Evolutionary conservation across 92 coral and sea anemone species (phyloP).

Genomic region (Zoanthus sansibaricus): DNA sequence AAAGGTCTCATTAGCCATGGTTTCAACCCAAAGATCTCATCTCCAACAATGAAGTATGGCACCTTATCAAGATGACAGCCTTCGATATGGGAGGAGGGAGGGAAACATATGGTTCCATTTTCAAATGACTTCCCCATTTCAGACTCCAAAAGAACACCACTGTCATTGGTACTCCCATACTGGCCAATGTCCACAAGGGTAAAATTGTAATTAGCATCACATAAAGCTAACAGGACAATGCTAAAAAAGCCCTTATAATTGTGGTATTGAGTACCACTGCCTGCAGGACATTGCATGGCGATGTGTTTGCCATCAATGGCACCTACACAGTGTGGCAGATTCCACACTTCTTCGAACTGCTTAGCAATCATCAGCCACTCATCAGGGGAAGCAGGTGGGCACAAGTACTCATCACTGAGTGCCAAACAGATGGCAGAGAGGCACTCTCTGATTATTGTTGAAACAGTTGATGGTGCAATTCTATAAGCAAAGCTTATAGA

Average conservation of each 20-base stretch:
- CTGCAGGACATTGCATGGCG: background rate
- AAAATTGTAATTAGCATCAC: slow-evolving; percentile 2
- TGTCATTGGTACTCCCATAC: slow-evolving; percentile 5
- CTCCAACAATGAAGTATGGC: no score
- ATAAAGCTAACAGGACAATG: background rate
- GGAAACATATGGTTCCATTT: slow-evolving; percentile 4
- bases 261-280: slow-evolving; percentile 1
- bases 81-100: background rate
- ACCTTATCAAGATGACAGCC: no score
- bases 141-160: slow-evolving; percentile 1
- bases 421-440: background rate
- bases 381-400: slow-evolving; percentile 4
- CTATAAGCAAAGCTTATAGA: slow-evolving; percentile 24
- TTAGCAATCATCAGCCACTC: slow-evolving; percentile 2
- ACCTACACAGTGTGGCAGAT: background rate
- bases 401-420: slow-evolving; percentile 1
- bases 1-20: no score
- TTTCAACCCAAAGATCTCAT: no score
- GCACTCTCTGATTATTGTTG: slow-evolving; percentile 1
- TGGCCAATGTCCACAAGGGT: slow-evolving; percentile 7
- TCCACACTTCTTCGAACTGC: background rate
- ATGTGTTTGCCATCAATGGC: background rate
- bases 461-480: slow-evolving; percentile 13
- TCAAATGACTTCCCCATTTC: slow-evolving; percentile 1
- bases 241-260: slow-evolving; percentile 2